Base-by-base conservation (phyloP, 2,888 invertebrate genomes). In the Bruchidius siliquastri region DNA sequence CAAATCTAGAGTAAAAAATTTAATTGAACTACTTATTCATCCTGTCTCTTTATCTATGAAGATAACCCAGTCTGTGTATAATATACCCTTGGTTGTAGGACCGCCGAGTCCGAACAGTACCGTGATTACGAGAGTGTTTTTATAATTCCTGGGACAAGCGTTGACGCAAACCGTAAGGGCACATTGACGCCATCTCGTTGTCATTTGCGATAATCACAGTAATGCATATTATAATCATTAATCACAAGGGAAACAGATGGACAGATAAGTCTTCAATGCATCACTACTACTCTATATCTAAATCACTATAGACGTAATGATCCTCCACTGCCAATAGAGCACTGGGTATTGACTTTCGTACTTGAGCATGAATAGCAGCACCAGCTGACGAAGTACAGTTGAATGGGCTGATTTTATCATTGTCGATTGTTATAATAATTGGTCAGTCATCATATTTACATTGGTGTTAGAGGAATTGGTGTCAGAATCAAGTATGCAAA, bases 51-150 rank as follows among this genome's bases (percentile, higher is more conserved):
- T 49, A 26, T 26, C 26, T 18, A 49, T 49, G 49, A 13, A 49
- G 49, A 49, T 49, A 49, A 49, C 49, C 49, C 49, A 49, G 1
- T 13, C 49, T 20, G 70, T 22, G 22, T 68, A 22, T 68, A n/a
- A n/a, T n/a, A 22, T 68, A 68, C 22, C 68, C 68, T 22, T 68
- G 21, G 70, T 86, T 86, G 79, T 87, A 87, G 87, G 87, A 87
- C 86, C 87, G 89, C 89, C 86, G 87, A 88, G 87, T 88, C 89
- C 87, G 89, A 90, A 87, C 88, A 89, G 85, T 89, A 90, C 88
- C 90, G 91, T 89, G 91, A 91, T 90, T 91, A 91, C 90, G 91
- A 91, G 90, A 91, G 91, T 88, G 91, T 91, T 87, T 91, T 91
- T 91, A 91, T 91, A 89, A 91, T 91, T 88, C 89, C 90, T 87